phyloP scores from a whole-genome alignment of 1,140 invertebrate species.

The Drosophila mojavensis region DNA sequence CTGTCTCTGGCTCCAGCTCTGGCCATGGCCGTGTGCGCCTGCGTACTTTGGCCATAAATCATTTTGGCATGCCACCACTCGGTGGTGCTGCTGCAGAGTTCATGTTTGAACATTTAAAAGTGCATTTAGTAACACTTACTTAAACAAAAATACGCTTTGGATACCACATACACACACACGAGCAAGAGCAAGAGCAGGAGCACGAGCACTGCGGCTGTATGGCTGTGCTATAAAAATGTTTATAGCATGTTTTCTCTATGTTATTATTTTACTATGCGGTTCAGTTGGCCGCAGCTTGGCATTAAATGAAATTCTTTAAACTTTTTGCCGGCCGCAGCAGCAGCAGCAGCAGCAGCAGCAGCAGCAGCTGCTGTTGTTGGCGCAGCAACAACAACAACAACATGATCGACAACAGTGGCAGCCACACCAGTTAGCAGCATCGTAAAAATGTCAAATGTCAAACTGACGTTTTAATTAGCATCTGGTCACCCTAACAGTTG shows the following conservation, averaged over 20 bases:
- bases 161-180: not conserved
- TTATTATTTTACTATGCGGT: slow-evolving; percentile 60
- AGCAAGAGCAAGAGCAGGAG: no score
- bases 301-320: slow-evolving; percentile 74
- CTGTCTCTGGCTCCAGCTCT: slow-evolving; percentile 33
- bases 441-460: slow-evolving; percentile 84
- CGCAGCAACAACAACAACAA: slow-evolving; percentile 4
- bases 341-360: not conserved
- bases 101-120: slow-evolving; percentile 83
- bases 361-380: no score
- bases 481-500: slow-evolving; percentile 63
- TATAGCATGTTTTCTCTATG: slow-evolving; percentile 76
- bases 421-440: slow-evolving; percentile 81
- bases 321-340: slow-evolving; percentile 38
- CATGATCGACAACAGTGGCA: slow-evolving; percentile 45
- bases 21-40: slow-evolving; percentile 73
- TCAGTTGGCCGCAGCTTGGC: slow-evolving; percentile 37
- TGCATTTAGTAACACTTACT: slow-evolving; percentile 84
- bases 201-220: not conserved
- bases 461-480: slow-evolving; percentile 83
- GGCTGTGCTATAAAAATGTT: slow-evolving; percentile 78
- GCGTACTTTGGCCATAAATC: slow-evolving; percentile 82
- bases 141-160: slow-evolving; percentile 46
- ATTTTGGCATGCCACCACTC: slow-evolving; percentile 77
- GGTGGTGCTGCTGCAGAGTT: slow-evolving; percentile 47